Conservation (phyloP, 2,888 invertebrate genomes). For the Campopleginae sp. region DNA sequence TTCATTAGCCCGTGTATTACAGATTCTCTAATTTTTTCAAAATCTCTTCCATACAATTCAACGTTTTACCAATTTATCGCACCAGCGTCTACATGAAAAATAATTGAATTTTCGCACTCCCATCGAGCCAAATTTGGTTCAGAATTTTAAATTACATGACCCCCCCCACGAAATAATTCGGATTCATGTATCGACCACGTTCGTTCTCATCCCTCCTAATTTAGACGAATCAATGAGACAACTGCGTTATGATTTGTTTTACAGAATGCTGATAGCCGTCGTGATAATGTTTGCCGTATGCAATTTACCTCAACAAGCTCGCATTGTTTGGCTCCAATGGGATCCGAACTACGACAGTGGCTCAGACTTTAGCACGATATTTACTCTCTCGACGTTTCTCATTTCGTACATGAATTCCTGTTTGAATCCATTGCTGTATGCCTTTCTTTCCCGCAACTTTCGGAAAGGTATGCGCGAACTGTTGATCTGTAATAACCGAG, state of each 20-base stretch:
- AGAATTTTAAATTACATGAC: too few relatives aligned
- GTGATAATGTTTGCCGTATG: conserved; percentile 95
- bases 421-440: conserved; percentile 95
- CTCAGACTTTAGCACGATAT: conserved; percentile 89
- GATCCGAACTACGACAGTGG: conserved; percentile 74
- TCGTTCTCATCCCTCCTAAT: background rate
- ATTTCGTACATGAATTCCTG: conserved; percentile 96
- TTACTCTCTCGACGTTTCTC: conserved; percentile 94
- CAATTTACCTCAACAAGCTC: conserved; percentile 94
- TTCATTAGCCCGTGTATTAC: background rate
- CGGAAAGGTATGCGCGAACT: conserved; percentile 94
- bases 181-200: background rate
- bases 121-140: too few relatives aligned
- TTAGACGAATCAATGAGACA: background rate
- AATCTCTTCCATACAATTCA: background rate
- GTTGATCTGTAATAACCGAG: conserved; percentile 86
- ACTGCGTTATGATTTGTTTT: conserved; percentile 45
- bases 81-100: too few relatives aligned
- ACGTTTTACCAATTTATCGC: too few relatives aligned
- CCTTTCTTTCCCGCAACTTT: conserved; percentile 93
- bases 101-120: too few relatives aligned
- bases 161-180: background rate
- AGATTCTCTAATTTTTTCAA: background rate
- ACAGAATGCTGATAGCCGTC: conserved; percentile 93
- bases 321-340: conserved; percentile 96